Evolutionary conservation across 2,888 invertebrate genomes (phyloP).

Genomic region (Pseudoips prasinana): DNA sequence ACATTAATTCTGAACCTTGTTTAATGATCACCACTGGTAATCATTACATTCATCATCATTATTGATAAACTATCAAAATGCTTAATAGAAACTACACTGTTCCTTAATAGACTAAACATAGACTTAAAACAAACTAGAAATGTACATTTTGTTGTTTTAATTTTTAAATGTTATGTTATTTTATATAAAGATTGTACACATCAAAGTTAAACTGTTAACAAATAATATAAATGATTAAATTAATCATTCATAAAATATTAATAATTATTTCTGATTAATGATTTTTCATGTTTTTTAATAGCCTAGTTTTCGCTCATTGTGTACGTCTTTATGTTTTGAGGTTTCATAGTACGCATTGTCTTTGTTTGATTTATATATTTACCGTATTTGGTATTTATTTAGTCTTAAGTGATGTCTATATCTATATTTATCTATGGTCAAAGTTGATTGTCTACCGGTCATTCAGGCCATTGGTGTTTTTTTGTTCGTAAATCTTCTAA

Average conservation of each 20-base stretch:
- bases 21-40: too few species aligned
- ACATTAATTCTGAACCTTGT: too few species aligned
- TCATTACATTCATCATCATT: too few species aligned
- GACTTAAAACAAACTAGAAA: not conserved
- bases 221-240: too few species aligned
- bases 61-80: not conserved
- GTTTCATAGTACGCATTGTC: constrained; percentile 59
- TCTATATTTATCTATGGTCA: too few species aligned
- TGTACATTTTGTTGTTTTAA: constrained; percentile 33
- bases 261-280: too few species aligned
- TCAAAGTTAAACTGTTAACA: too few species aligned
- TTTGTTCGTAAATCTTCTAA: too few species aligned
- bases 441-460: constrained; percentile 1
- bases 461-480: too few species aligned
- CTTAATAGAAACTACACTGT: not conserved
- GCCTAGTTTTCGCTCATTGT: constrained; percentile 27
- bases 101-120: constrained; percentile 2
- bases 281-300: too few species aligned
- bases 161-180: constrained; percentile 28
- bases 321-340: constrained; percentile 42
- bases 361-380: constrained; percentile 18
- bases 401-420: constrained; percentile 10
- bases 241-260: too few species aligned
- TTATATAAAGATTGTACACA: constrained; percentile 33
- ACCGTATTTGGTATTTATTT: constrained; percentile 4